These are phyloP conservation scores for Zele albiditarsus DNA, from an alignment of 2,888 invertebrate species.

Conservation along the genomic window DNA sequence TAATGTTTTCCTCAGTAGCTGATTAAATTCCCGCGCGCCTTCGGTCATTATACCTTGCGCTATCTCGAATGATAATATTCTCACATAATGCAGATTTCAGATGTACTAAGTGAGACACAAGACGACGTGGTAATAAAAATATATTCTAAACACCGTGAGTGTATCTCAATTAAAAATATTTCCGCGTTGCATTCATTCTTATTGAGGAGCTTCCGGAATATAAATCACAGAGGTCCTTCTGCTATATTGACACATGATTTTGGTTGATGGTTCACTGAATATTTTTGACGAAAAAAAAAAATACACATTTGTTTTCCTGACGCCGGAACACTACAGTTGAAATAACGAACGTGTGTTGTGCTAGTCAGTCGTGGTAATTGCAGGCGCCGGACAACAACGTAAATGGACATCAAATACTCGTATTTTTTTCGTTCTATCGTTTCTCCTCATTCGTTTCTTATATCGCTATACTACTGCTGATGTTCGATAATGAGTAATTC, in stretches of 20 bases:
- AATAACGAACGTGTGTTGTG: constrained; percentile 29
- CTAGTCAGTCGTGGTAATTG: neutral
- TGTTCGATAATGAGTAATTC: neutral
- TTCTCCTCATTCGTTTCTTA: neutral
- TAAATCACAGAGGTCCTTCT: neutral
- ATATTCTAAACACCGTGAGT: neutral
- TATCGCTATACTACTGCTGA: neutral
- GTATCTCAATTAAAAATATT: neutral
- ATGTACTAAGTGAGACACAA: neutral
- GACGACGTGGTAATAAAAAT: neutral
- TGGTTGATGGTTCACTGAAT: neutral
- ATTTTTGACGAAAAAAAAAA: neutral
- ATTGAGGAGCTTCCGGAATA: neutral
- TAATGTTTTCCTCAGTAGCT: neutral
- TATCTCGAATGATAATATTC: neutral
- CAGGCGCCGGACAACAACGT: neutral
- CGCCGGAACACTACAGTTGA: constrained; percentile 33
- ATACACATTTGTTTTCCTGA: constrained; percentile 29
- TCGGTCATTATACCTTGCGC: neutral
- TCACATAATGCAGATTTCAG: neutral
- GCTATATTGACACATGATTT: neutral
- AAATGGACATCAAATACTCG: neutral
- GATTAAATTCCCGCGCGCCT: constrained; percentile 1
- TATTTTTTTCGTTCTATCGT: neutral
- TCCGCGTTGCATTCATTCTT: neutral